These are phyloP conservation scores for Pogonocherus hispidulus DNA, from an alignment of 2,888 invertebrate genomes.

Conservation along the genomic window DNA sequence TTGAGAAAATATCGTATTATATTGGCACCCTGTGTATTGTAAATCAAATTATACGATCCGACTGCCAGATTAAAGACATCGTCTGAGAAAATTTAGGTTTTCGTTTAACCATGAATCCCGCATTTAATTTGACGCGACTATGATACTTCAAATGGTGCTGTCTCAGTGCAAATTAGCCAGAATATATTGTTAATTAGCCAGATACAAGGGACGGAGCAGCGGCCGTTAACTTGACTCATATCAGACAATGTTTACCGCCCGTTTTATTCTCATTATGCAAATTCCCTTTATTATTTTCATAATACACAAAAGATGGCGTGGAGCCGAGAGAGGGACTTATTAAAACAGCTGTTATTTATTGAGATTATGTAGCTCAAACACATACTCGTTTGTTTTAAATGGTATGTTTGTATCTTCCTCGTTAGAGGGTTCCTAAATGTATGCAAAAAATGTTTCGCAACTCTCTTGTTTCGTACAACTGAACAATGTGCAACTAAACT, in stretches of 20 bases:
- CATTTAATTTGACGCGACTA: constrained; percentile 52
- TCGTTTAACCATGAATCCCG: constrained; percentile 43
- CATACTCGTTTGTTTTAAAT: neutral
- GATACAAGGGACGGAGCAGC: constrained; percentile 47
- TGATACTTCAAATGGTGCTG: constrained; percentile 46
- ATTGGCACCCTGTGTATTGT: no score
- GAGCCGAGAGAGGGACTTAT: constrained; percentile 28
- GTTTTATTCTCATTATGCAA: constrained; percentile 51
- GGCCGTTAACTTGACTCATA: constrained; percentile 50
- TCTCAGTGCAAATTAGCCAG: constrained; percentile 46
- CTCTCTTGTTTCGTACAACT: no score
- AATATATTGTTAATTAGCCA: constrained; percentile 52
- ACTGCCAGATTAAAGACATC: no score
- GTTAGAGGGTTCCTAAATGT: neutral
- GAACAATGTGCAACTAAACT: no score
- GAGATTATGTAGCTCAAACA: constrained; percentile 30
- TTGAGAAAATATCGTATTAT: no score
- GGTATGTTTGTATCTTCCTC: neutral
- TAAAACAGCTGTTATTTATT: constrained; percentile 40
- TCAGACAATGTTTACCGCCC: constrained; percentile 50
- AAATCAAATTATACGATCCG: no score
- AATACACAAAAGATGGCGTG: constrained; percentile 34
- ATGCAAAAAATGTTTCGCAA: no score
- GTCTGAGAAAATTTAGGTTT: neutral
- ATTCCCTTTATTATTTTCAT: constrained; percentile 46